Evolutionary conservation across 2,113 vertebrate species (phyloP).

Genomic region (Corvus cornix): DNA sequence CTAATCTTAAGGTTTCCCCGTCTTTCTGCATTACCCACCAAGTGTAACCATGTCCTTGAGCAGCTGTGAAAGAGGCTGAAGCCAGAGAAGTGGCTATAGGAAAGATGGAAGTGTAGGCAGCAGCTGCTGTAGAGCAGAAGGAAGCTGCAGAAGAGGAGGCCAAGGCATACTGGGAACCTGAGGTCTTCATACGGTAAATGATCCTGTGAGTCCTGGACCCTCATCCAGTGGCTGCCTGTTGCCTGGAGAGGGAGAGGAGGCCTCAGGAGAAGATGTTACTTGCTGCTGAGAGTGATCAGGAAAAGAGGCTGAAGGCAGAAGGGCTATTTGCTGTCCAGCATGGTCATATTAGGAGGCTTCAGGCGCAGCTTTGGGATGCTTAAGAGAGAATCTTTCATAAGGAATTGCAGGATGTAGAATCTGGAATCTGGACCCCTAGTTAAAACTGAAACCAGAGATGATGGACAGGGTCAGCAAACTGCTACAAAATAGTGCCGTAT

Average conservation of each 20-base stretch:
- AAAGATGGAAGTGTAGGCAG: not conserved
- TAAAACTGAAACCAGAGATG: not conserved
- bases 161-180: not conserved
- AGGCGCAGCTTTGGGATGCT: fast-evolving
- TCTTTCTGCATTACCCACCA: no score
- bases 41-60: no score
- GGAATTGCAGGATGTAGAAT: not conserved
- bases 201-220: not conserved
- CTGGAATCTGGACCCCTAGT: not conserved
- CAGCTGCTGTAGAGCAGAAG: not conserved
- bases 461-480: not conserved
- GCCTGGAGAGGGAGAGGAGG: not conserved
- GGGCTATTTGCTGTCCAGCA: not conserved
- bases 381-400: not conserved
- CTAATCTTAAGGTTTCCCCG: no score
- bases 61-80: not conserved
- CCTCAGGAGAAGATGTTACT: not conserved
- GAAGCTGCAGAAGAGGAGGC: not conserved
- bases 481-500: not conserved
- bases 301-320: not conserved
- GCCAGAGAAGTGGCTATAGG: not conserved
- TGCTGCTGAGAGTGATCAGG: not conserved
- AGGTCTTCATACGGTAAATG: not conserved
- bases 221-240: not conserved
- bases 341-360: not conserved